Evolutionary conservation across 2,797 vertebrate species (phyloP), one percentile per base, ranked within the genome.

Genomic region (Dendrocincla tyrannina): DNA sequence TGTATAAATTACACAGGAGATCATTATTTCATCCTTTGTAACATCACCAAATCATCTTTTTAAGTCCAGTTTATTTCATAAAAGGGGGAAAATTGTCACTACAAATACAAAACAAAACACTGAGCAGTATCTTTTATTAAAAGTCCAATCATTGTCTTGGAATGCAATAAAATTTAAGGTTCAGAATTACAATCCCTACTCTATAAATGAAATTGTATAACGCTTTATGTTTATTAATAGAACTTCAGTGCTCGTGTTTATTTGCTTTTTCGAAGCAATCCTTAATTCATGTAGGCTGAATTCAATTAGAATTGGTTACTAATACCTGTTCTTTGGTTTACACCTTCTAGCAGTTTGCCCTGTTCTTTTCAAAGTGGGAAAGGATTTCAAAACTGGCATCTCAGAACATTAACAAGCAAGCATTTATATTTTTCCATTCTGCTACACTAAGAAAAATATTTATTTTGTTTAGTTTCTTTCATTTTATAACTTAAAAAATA

Each of bases 211-310:
- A 93, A 91, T 28, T 24, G 66, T 28, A 58, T 66, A 81, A 75
- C 7, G 10, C 44, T 96, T 95, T 82, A 74, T 58, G 77, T 84
- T 87, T 80, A 88, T 91, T 86, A 78, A 19, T 91, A 91, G 82
- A 70, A 96, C 93, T 97, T 96, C 59, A 88, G 59, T 87, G 83
- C 64, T 92, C 11, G 3, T 85, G 83, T 88, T 95, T 97, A 94
- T n/a, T 60, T 79, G 68, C 0, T 0, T 73, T 94, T 94, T 91
- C 72, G 59, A 96, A 77, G 60, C 78, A 81, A 85, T 96, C 92
- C 96, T 97, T 96, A 95, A 97, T 95, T 89, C 64, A 94, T 75
- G 60, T 11, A 73, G 52, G 72, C 39, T 88, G 85, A 94, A 96
- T 91, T 94, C 64, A 91, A 60, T 85, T 95, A 95, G 85, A 97